These are phyloP conservation scores for Hormiphora californensis DNA, from an alignment of 37 sponge, comb jelly and placozoan genomes.

Conservation along the genomic window DNA sequence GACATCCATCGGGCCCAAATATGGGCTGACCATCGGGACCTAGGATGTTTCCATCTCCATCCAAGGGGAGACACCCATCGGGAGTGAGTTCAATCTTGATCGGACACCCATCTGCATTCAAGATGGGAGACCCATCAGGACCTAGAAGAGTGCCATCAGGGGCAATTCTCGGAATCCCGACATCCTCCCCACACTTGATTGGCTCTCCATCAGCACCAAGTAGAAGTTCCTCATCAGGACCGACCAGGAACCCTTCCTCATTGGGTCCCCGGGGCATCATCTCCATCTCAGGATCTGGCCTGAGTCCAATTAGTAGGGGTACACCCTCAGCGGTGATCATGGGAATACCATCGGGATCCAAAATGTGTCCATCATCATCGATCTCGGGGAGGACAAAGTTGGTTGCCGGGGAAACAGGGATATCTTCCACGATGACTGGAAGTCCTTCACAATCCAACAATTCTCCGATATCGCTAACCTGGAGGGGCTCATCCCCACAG, in stretches of 20 bases:
- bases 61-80: background rate
- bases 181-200: background rate
- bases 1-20: background rate
- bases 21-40: background rate
- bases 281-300: background rate
- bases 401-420: background rate
- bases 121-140: background rate
- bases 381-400: background rate
- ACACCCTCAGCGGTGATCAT: conserved; percentile 1
- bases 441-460: background rate
- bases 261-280: background rate
- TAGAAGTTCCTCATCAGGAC: background rate
- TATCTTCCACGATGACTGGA: background rate
- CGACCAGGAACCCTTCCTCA: background rate
- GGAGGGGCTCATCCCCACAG: conserved; percentile 3
- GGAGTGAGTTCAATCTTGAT: background rate
- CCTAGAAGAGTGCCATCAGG: background rate
- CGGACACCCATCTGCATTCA: background rate
- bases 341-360: conserved; percentile 6
- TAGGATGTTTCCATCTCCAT: background rate
- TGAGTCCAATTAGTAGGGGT: background rate
- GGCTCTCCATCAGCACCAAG: background rate
- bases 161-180: background rate
- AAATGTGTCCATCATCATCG: background rate
- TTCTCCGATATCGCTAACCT: background rate